Evolutionary conservation across 1,140 invertebrate genomes (phyloP).

Genomic region (Brachionus rubens): DNA sequence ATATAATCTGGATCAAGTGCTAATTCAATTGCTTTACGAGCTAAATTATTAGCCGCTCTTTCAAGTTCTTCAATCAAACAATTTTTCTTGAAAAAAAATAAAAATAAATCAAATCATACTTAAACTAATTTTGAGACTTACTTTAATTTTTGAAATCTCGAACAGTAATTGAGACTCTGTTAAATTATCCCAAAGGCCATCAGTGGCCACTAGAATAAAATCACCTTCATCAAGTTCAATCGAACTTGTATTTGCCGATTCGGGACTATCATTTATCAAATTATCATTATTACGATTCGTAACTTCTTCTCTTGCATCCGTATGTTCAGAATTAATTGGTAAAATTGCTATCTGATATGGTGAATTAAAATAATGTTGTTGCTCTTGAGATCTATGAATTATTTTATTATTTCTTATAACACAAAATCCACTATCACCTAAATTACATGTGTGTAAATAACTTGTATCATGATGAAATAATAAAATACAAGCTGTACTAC

Average conservation of each 20-base stretch:
- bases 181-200: constrained; percentile 96
- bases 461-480: constrained; percentile 82
- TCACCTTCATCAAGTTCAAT: constrained; percentile 89
- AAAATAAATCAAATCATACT: neutral
- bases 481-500: constrained; percentile 93
- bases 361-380: constrained; percentile 97
- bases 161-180: constrained; percentile 68
- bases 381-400: constrained; percentile 86
- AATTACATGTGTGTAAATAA: constrained; percentile 87
- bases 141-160: constrained; percentile 31
- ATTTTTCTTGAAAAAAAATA: neutral
- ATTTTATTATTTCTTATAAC: constrained; percentile 74
- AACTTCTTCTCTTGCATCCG: neutral
- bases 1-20: constrained; percentile 88
- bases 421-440: constrained; percentile 88
- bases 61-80: constrained; percentile 65
- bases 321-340: constrained; percentile 61
- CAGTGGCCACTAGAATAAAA: constrained; percentile 88
- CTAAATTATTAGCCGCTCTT: constrained; percentile 85
- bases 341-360: constrained; percentile 89
- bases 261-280: constrained; percentile 65
- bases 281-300: neutral
- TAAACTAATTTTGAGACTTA: no score
- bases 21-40: constrained; percentile 85
- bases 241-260: constrained; percentile 81